These are phyloP conservation scores for Drosophila meridionalis DNA, from an alignment of 2,888 invertebrate species.

Conservation along the genomic window DNA sequence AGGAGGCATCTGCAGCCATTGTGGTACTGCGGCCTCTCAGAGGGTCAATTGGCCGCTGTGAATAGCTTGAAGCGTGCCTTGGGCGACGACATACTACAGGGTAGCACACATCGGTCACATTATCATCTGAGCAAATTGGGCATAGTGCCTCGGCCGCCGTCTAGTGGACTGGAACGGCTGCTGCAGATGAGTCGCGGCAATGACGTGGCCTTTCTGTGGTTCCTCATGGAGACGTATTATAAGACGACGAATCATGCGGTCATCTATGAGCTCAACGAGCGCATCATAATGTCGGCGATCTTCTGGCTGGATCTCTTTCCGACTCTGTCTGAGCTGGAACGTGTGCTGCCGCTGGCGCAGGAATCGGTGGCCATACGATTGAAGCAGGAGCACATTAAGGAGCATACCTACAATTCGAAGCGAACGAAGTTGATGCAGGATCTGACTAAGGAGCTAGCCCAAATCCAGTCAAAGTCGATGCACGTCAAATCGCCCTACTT, in stretches of 20 bases:
- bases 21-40: conserved; percentile 82
- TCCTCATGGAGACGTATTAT: conserved; percentile 82
- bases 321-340: conserved; percentile 81
- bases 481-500: conserved; percentile 44
- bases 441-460: neutral
- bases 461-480: neutral
- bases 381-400: conserved; percentile 8
- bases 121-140: conserved; percentile 61
- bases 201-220: conserved; percentile 84
- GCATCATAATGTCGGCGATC: conserved; percentile 80
- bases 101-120: conserved; percentile 66
- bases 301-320: conserved; percentile 81
- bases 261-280: conserved; percentile 77
- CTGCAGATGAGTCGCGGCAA: conserved; percentile 78
- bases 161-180: conserved; percentile 47
- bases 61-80: conserved; percentile 58
- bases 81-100: conserved; percentile 78
- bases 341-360: conserved; percentile 74
- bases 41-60: conserved; percentile 70
- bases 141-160: conserved; percentile 66
- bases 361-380: conserved; percentile 25
- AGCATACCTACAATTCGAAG: neutral
- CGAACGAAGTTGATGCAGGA: neutral
- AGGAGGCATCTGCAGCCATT: conserved; percentile 46
- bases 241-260: conserved; percentile 35